Base-by-base conservation (phyloP, 2,888 invertebrate species). In the Drosophila lacicola region DNA sequence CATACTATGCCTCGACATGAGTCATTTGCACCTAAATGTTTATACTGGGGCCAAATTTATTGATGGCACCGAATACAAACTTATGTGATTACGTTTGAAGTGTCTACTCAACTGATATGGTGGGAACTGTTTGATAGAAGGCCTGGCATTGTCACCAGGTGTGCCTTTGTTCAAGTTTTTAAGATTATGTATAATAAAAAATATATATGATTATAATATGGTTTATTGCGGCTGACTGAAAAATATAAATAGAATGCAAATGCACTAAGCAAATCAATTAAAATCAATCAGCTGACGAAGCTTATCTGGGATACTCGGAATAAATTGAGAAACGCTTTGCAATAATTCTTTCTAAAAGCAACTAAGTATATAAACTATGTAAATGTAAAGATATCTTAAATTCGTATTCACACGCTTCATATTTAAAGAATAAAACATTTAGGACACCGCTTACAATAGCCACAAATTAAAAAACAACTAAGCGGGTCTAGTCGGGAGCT, bases 11-110 rank as follows among this genome's bases (percentile, higher is more conserved):
- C 4, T 14, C 4, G 4, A 0, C 0, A 6, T 80, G 80, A 82
- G 51, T 80, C 80, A 85, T 44, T 79, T 85, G 80, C 71, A 84
- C 80, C 68, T 6, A 65, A 46, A 44, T 36, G 4, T 42, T 65
- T 42, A 17, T 36, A 64, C 39, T 39, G 25, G 29, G 37, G 29
- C 44, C 53, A 46, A 46, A 45, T 55, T 46, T 51, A 55, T 61
- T 36, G 42, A 37, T 14, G n/a, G 33, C 13, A 14, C 14, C 13
- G 50, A 45, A 29, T 11, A 17, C 13, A 13, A 29, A 19, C 45
- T 36, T 14, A 39, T 33, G 33, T 10, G 65, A 68, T 75, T 79
- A 45, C 10, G 17, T 37, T 19, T 50, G 36, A 42, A 56, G 45
- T 50, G 41, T 42, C 36, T n/a, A 49, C 14, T 57, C 21, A 11